Evolutionary conservation across 2,888 invertebrate genomes (phyloP), one percentile per base, ranked within the genome.

Genomic region (Pseudococcus jackbeardsleyi): DNA sequence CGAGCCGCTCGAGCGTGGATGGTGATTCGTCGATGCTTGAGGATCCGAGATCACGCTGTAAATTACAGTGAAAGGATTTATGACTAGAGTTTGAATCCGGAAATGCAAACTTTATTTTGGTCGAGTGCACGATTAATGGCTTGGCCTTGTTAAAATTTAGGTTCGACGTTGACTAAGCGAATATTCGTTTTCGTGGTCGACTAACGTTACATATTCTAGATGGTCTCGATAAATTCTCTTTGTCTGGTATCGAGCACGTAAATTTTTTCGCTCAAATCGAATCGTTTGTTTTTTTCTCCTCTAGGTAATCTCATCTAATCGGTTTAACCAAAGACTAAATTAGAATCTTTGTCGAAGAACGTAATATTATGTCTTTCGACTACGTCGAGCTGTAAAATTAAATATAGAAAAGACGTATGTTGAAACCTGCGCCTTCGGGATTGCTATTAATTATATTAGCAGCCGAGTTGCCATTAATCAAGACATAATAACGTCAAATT

Each of bases 81-180:
- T 68, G 12, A 19, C 26, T 33, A 72, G 5, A 33, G 0, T 33
- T 33, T 33, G 33, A 33, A 72, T 72, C 72, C 72, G 72, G 72
- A 72, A 72, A 72, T 72, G 72, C 72, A 72, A 72, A 72, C 33
- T 72, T 33, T 26, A 72, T 15, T 17, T 72, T 72, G 33, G 17
- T 72, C 19, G 64, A 64, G 64, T 64, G 64, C 64, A 64, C 64
- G 64, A 64, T 64, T 64, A 64, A 64, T 22, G 64, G 22, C n/a
- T 72, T 72, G 72, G 33, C 72, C 72, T 72, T 72, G 72, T 72
- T 72, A 33, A 33, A 33, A 33, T 72, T 33, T 12, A 72, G 33
- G 33, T 33, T 33, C 17, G 33, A 72, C 72, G 26, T 64, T 64
- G 64, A 64, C 64, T 64, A 22, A 64, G 64, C 64, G 64, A 64